Evolutionary conservation across 1,140 invertebrate species (phyloP), one percentile per base, ranked within the genome.

Genomic region (Penaeus chinensis): DNA sequence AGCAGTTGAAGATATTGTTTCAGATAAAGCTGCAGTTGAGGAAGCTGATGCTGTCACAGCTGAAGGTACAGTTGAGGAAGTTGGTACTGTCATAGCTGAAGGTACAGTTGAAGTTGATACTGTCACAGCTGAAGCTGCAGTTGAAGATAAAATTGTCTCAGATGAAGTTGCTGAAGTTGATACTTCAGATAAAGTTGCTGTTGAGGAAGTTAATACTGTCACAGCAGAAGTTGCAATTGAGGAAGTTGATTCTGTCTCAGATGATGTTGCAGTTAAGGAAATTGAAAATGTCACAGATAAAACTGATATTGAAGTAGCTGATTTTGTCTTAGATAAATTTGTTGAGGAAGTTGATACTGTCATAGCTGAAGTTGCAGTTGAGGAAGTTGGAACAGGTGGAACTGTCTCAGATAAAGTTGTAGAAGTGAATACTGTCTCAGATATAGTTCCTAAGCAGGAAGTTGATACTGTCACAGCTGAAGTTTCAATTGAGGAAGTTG

Each of bases 291-390:
- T 47, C 47, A 47, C 47, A 47, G 11, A 13, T 47, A 13, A 47
- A 47, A 13, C 47, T 47, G 47, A 7, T 10, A 13, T 54, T 42
- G 37, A 42, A 22, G 47, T 3, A 80, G 22, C 4, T 60, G 18
- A 60, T 61, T 24, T n/a, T 69, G 62, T 24, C 24, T 37, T 11
- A 66, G 22, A 24, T 61, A 19, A 69, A 27, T 1, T 42, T 71
- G 66, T 47, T 22, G 65, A 83, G 65, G 16, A 19, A 77, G 20
- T 82, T n/a, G 13, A 37, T 62, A 27, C 24, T 16, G 27, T 27
- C 22, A 13, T 24, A 32, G 22, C 54, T 82, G 60, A 82, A 63
- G 71, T 18, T 81, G 54, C 16, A 62, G 79, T 61, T 80, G 78
- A 81, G 24, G 80, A 63, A 81, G 54, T 16, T 54, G 11, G 16